Evolutionary conservation across 2,113 vertebrate genomes (phyloP), one percentile per base, ranked within the genome.

Genomic region (Toxotes jaculatrix): DNA sequence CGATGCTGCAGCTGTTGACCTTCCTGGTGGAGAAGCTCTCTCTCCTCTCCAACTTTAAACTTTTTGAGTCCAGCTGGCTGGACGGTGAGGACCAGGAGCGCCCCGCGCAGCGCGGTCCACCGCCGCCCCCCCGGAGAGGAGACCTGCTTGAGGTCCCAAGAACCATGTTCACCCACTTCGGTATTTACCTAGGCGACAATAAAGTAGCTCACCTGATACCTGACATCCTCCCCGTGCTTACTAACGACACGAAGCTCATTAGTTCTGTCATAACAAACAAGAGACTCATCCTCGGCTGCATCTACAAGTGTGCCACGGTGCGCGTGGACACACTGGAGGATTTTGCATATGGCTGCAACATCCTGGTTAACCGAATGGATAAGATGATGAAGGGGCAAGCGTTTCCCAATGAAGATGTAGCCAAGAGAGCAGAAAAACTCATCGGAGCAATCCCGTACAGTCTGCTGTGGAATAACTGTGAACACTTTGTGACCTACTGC

Each of bases 391-490:
- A 93, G 79, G 92, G 80, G 49, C 90, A 83, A 34, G 93, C 95
- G 7, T 86, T 97, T 53, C 38, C 80, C 34, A 95, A 91, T 13
- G 97, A 97, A 60, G 95, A 96, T 34, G 96, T 96, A 23, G 97
- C 97, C 0, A 82, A 40, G 38, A 94, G 97, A 83, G 98, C 97
- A 0, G 97, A 98, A 89, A 93, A 92, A 68, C 93, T 95, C 34
- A 77, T 97, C 74, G 97, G 98, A 3, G 13, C 84, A 1, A 93
- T 95, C 1, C 89, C 94, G 0, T 98, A 99, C 93, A 98, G 97
- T 85, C 93, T 98, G 21, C 95, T 99, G 61, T 98, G 98, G 97
- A 97, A 97, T 91, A 99, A 99, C 93, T 99, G 98, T 70, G 97
- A 99, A 87, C 97, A 99, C 93, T 98, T 98, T 70, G 97, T 96